Conservation (phyloP, 2,888 invertebrate genomes). For the Autographa pulchrina region DNA sequence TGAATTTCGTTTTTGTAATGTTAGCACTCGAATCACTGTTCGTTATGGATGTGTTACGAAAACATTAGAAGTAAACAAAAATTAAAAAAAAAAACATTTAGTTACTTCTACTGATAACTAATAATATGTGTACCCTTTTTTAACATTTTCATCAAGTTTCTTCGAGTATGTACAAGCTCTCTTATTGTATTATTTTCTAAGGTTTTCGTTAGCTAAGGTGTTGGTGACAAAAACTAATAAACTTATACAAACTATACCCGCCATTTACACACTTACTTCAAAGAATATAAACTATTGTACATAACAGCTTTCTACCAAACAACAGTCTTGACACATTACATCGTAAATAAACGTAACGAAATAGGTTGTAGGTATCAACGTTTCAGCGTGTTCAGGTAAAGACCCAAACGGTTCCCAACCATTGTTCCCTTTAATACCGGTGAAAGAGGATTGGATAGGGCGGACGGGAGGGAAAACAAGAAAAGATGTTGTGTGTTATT, state of each 20-base stretch:
- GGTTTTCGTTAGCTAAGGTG: neutral
- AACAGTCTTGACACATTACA: conserved; percentile 22
- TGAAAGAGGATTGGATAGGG: neutral
- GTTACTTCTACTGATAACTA: too few species aligned
- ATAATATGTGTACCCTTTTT: too few species aligned
- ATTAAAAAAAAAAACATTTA: too few species aligned
- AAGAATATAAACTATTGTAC: neutral
- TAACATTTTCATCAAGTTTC: too few species aligned
- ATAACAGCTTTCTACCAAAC: conserved; percentile 14
- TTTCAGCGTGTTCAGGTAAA: conserved; percentile 46
- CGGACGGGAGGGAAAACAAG: neutral
- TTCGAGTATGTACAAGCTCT: too few species aligned
- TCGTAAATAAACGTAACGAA: conserved; percentile 46
- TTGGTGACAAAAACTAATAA: neutral
- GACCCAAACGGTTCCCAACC: conserved; percentile 8
- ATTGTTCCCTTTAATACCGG: conserved; percentile 43
- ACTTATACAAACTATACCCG: neutral
- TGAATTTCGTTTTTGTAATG: neutral
- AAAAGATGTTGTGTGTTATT: neutral
- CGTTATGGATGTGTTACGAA: neutral
- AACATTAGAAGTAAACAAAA: too few species aligned
- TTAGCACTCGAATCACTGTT: neutral
- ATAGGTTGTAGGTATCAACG: conserved; percentile 27
- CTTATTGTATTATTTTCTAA: too few species aligned
- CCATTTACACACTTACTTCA: neutral